Base-by-base conservation (phyloP, 1,140 invertebrate genomes). In the Sinonovacula constricta region DNA sequence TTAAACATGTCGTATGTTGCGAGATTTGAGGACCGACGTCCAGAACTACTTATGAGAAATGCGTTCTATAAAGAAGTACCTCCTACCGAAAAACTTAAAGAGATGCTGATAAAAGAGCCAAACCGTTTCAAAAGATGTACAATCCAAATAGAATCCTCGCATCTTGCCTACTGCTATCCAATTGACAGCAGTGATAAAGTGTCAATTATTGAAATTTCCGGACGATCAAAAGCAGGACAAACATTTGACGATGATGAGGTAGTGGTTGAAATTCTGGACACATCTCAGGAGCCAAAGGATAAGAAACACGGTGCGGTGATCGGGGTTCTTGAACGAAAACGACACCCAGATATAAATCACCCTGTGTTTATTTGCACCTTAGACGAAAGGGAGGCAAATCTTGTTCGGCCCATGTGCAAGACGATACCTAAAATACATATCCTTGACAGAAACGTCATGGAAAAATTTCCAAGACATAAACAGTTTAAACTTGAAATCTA, bases 371-470 rank as follows among this genome's bases (percentile, higher is more conserved):
- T 87, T 0, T 90, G 88, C 66, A 83, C 80, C 1, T 49, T 85
- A 30, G 86, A 89, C 67, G 60, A 80, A 5, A 57, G 68, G 28
- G 81, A 83, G 12, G 75, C 78, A 10, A 65, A 83, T 72, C 60
- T 90, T 0, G 86, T 88, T 83, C 79, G 75, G 30, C 89, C 89
- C n/a, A n/a, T n/a, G n/a, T n/a, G n/a, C n/a, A n/a, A n/a, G n/a
- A n/a, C n/a, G n/a, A n/a, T n/a, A n/a, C n/a, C n/a, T n/a, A n/a
- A n/a, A n/a, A n/a, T n/a, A n/a, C n/a, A n/a, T n/a, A n/a, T n/a
- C n/a, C n/a, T n/a, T n/a, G n/a, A n/a, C n/a, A n/a, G n/a, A n/a
- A n/a, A n/a, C n/a, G n/a, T n/a, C n/a, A n/a, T n/a, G 28, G 83
- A 84, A 72, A 87, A 77, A 14, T 67, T 86, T 22, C 89, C n/a